Conservation (phyloP, 2,113 vertebrate genomes). For the Alexandromys fortis region DNA sequence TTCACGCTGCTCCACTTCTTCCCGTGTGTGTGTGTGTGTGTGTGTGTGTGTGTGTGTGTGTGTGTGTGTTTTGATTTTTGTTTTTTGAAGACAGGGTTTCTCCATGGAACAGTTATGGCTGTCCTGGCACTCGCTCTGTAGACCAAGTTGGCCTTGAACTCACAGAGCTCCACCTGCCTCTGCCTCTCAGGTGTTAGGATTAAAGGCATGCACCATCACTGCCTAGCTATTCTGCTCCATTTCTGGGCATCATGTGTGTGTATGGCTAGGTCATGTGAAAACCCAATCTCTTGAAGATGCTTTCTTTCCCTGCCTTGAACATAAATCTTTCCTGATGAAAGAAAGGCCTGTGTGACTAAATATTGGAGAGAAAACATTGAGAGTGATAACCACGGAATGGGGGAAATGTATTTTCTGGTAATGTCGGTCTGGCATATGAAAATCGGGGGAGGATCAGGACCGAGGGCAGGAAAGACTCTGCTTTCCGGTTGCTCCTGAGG, state of each 20-base stretch:
- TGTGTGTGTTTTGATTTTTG: too few species aligned
- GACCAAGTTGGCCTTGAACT: background rate
- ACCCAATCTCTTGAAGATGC: background rate
- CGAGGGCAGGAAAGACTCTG: too few species aligned
- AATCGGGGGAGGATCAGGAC: background rate
- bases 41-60: too few species aligned
- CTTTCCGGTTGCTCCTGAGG: background rate
- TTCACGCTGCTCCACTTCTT: background rate
- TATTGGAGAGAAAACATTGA: background rate
- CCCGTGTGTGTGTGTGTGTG: too few species aligned
- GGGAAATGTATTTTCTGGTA: background rate
- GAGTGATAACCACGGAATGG: background rate
- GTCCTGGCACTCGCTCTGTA: background rate
- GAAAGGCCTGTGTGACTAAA: background rate
- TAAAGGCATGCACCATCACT: background rate
- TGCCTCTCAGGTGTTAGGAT: background rate
- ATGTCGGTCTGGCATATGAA: background rate
- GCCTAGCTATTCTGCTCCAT: background rate
- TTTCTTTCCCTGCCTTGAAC: background rate
- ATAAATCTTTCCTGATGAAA: background rate
- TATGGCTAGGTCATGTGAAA: background rate
- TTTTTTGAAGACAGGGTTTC: background rate
- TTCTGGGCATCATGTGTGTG: background rate
- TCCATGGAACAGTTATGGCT: background rate
- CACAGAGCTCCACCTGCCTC: background rate